Base-by-base conservation (phyloP, 2,113 vertebrate genomes). In the Spermophilus dauricus region DNA sequence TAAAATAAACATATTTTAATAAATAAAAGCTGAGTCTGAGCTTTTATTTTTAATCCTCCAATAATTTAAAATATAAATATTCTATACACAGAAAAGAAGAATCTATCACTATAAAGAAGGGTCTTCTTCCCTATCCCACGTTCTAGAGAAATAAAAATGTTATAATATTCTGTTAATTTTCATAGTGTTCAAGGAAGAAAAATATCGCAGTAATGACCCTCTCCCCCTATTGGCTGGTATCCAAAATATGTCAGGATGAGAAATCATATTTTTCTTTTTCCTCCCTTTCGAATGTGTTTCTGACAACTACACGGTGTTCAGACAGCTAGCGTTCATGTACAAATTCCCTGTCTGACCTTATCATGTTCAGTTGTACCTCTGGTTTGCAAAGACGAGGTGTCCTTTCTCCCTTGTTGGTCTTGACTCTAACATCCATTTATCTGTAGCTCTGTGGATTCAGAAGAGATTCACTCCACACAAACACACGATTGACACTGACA, bases 241-340 rank as follows among this genome's bases (percentile, higher is more conserved):
- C 93, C 96, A 96, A 89, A 85, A n/a, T 89, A 75, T 73, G 83
- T 95, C 92, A 92, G 39, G 77, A 92, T 88, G 39, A 96, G 58
- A 95, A 95, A 73, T 32, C 14, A n/a, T 67, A 42, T 70, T 89
- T 80, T 89, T 94, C 34, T 95, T 88, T 88, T 39, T 89, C 83
- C 78, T 94, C 73, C 42, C 42, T 94, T 80, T 61, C 16, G 72
- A 78, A 78, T 77, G 80, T 94, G 94, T 96, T 88, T 96, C n/a
- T 96, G 97, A 96, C 88, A 95, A 72, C 56, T 53, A 75, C 39
- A 28, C 45, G 32, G 75, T 39, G 18, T 70, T 97, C 22, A 89
- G 91, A 91, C 20, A 98, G 78, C 86, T 61, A 51, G 4, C 0
- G 0, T 70, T 28, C 34, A n/a, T 26, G 12, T 34, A 69, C 56